Conservation (phyloP, 2,113 vertebrate genomes). For the Bujurquina vittata region DNA sequence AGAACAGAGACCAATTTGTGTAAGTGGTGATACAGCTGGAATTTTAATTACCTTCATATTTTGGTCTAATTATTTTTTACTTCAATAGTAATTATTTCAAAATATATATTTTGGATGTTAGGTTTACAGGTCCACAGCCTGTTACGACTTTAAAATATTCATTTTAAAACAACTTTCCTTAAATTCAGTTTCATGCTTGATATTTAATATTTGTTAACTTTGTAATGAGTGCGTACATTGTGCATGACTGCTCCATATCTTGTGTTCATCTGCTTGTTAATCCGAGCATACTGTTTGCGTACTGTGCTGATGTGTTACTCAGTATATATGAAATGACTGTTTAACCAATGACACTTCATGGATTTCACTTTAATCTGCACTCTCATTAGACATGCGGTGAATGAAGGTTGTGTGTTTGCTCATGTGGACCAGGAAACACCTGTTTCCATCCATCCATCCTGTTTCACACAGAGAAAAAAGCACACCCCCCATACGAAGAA, state of each 20-base stretch:
- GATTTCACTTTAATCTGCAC: conserved; percentile 46
- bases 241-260: not conserved
- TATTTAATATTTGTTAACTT: conserved; percentile 3
- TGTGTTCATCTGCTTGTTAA: conserved; percentile 16
- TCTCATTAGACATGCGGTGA: conserved; percentile 51
- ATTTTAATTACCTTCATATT: not conserved
- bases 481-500: conserved; percentile 55
- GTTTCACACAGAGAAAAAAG: conserved; percentile 36
- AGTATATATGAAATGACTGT: conserved; percentile 34
- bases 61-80: not conserved
- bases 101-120: not conserved
- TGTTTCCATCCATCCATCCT: conserved; percentile 45
- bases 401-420: conserved; percentile 36
- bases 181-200: not conserved
- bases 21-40: not conserved
- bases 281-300: not conserved
- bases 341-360: conserved; percentile 36
- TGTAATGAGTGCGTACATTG: not conserved
- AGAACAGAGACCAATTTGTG: conserved; percentile 5
- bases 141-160: not conserved
- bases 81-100: not conserved
- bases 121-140: not conserved
- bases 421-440: conserved; percentile 68
- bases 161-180: not conserved
- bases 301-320: conserved; percentile 14